These are phyloP conservation scores for Megaceryle alcyon DNA, from an alignment of 2,797 vertebrate species.

Conservation along the genomic window DNA sequence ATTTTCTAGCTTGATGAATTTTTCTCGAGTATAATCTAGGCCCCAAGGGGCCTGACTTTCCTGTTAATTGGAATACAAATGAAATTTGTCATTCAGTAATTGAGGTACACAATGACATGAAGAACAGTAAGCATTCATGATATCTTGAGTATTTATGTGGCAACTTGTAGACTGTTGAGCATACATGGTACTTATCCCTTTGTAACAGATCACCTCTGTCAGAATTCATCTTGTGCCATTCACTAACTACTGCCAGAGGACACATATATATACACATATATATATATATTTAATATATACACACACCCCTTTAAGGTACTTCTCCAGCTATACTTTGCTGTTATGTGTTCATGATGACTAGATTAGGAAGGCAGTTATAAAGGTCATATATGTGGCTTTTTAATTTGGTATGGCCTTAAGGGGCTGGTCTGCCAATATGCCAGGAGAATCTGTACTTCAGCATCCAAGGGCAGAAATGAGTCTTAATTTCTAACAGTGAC, in stretches of 20 bases:
- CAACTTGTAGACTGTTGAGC: neutral
- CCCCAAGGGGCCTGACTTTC: slow-evolving; percentile 25
- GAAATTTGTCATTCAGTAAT: slow-evolving; percentile 51
- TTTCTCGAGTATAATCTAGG: slow-evolving; percentile 39
- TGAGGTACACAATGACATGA: slow-evolving; percentile 23
- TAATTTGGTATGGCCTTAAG: neutral
- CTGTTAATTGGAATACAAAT: slow-evolving; percentile 49
- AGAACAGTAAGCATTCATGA: neutral
- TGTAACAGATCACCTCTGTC: neutral
- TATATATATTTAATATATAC: accelerated
- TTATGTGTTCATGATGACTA: neutral
- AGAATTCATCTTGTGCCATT: neutral
- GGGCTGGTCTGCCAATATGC: neutral
- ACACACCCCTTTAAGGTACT: neutral
- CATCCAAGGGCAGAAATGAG: neutral
- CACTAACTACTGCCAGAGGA: neutral
- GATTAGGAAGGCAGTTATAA: neutral
- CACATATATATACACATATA: accelerated
- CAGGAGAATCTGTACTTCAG: neutral
- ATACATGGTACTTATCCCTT: neutral
- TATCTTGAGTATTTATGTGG: neutral
- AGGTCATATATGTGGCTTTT: neutral
- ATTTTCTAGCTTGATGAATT: slow-evolving; percentile 30
- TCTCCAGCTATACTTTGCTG: neutral
- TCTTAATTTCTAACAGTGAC: neutral